Conservation (phyloP, 2,797 vertebrate species). For the Lepus townsendii region DNA sequence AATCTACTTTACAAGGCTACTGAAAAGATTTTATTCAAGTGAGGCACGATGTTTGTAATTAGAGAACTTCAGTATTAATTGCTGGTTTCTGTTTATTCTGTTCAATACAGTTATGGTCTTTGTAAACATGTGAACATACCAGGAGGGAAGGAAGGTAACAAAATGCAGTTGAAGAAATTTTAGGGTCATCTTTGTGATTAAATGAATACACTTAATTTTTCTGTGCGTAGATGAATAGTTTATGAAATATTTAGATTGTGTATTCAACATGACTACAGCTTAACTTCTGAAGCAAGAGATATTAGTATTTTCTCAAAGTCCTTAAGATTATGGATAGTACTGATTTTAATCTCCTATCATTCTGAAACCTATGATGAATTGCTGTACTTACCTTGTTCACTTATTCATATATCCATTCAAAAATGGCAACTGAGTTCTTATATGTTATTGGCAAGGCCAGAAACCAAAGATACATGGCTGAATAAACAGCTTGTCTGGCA, state of each 20-base stretch:
- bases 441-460: constrained; percentile 41
- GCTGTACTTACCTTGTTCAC: constrained; percentile 46
- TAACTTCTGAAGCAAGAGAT: constrained; percentile 43
- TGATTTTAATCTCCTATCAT: constrained; percentile 52
- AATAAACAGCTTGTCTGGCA: constrained; percentile 48
- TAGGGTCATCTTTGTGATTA: neutral
- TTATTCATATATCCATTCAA: constrained; percentile 67
- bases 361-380: constrained; percentile 46
- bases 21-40: constrained; percentile 28
- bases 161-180: constrained; percentile 17
- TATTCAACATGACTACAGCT: constrained; percentile 8
- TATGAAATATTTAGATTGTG: neutral
- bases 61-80: constrained; percentile 27
- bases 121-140: constrained; percentile 39
- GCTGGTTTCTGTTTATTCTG: constrained; percentile 19
- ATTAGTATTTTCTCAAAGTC: neutral
- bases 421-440: constrained; percentile 30
- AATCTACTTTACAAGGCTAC: neutral
- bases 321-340: neutral
- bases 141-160: constrained; percentile 44
- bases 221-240: constrained; percentile 12
- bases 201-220: constrained; percentile 51
- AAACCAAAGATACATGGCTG: constrained; percentile 28
- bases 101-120: constrained; percentile 22
- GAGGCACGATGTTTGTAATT: constrained; percentile 4